phyloP scores from a whole-genome alignment of 2,797 vertebrate genomes.

The Rhinophrynus dorsalis region DNA sequence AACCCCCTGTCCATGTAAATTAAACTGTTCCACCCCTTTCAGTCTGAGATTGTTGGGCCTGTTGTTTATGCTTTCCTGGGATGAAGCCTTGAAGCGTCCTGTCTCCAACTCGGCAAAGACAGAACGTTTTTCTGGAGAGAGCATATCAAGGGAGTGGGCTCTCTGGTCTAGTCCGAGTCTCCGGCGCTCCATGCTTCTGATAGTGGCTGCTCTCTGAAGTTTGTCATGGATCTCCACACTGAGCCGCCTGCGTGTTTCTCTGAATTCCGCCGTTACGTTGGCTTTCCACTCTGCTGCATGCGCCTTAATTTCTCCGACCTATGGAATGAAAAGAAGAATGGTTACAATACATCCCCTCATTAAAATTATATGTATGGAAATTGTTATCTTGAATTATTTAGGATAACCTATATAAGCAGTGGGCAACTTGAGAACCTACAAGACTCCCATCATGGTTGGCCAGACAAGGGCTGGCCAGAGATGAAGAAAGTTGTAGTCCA shows the following conservation, averaged over 20 bases:
- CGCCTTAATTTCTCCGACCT: constrained; percentile 98
- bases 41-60: constrained; percentile 92
- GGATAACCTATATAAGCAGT: too few relatives aligned
- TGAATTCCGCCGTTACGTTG: constrained; percentile 90
- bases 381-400: too few relatives aligned
- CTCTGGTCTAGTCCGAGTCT: constrained; percentile 92
- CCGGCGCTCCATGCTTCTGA: constrained; percentile 95
- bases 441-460: too few relatives aligned
- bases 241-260: constrained; percentile 88
- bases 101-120: constrained; percentile 89
- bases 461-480: too few relatives aligned
- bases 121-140: constrained; percentile 91
- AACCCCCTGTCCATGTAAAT: constrained; percentile 76
- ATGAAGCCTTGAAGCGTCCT: constrained; percentile 88
- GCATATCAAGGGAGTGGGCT: constrained; percentile 93
- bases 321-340: constrained; percentile 30
- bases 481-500: too few relatives aligned
- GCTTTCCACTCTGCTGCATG: constrained; percentile 97
- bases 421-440: too few relatives aligned
- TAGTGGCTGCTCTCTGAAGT: constrained; percentile 92
- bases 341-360: not conserved
- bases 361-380: too few relatives aligned
- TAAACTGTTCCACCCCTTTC: constrained; percentile 77
- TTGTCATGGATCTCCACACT: constrained; percentile 97
- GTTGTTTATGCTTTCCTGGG: constrained; percentile 95